Conservation (phyloP, 1,140 invertebrate genomes). For the Drosophila parabipectinata region DNA sequence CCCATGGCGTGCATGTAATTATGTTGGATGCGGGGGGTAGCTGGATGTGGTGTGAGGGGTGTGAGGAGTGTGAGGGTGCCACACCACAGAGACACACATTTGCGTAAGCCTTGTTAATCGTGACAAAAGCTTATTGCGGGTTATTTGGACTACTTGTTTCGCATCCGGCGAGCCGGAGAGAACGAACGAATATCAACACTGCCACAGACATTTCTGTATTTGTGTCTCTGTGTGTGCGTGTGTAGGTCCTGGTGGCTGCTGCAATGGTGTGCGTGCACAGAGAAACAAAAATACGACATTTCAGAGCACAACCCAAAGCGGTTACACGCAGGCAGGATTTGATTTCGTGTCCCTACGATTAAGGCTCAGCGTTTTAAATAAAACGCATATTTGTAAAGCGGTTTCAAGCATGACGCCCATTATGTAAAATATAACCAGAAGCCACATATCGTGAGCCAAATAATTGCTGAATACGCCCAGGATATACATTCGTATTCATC, state of each 20-base stretch:
- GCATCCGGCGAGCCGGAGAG: slow-evolving; percentile 56
- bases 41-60: background rate
- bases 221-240: slow-evolving; percentile 15
- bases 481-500: background rate
- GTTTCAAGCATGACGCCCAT: slow-evolving; percentile 34
- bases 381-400: slow-evolving; percentile 35
- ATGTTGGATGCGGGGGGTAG: slow-evolving; percentile 46
- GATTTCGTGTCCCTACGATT: slow-evolving; percentile 45
- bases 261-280: slow-evolving; percentile 28
- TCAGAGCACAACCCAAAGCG: slow-evolving; percentile 24
- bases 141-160: slow-evolving; percentile 81
- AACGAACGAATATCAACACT: slow-evolving; percentile 71
- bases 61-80: background rate
- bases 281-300: slow-evolving; percentile 38
- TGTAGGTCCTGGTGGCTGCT: slow-evolving; percentile 7
- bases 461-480: background rate
- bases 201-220: slow-evolving; percentile 26
- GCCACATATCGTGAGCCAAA: slow-evolving; percentile 1
- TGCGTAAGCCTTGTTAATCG: slow-evolving; percentile 81
- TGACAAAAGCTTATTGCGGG: slow-evolving; percentile 81
- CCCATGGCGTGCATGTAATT: slow-evolving; percentile 69
- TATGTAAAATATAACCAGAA: slow-evolving; percentile 6
- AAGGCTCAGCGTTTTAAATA: slow-evolving; percentile 36
- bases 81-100: slow-evolving; percentile 47
- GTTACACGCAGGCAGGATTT: slow-evolving; percentile 45